These are phyloP conservation scores for Balearica regulorum DNA, from an alignment of 2,797 vertebrate species.

Conservation along the genomic window DNA sequence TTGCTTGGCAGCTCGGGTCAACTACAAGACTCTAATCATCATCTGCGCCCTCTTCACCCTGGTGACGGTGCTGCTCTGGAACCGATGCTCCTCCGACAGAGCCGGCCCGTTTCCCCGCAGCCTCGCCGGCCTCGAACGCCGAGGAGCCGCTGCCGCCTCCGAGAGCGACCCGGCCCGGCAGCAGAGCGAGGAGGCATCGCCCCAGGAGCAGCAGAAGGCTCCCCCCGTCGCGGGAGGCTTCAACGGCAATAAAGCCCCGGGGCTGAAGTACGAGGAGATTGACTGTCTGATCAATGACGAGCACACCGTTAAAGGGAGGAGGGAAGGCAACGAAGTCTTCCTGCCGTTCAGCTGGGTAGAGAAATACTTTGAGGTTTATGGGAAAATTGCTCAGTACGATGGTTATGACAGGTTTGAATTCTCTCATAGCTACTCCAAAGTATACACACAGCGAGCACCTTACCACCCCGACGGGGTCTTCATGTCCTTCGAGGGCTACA, in stretches of 20 bases:
- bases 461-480: conserved; percentile 95
- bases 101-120: conserved; percentile 75
- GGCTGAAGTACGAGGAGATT: conserved; percentile 90
- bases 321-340: conserved; percentile 89
- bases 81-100: conserved; percentile 86
- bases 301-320: conserved; percentile 85
- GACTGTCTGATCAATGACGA: conserved; percentile 98
- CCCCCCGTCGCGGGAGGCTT: conserved; percentile 80
- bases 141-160: not conserved
- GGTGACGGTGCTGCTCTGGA: conserved; percentile 92
- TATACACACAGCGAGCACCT: conserved; percentile 89
- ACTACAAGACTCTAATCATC: conserved; percentile 96
- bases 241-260: conserved; percentile 57
- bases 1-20: conserved; percentile 95
- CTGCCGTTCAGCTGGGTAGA: conserved; percentile 96
- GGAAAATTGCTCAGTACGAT: conserved; percentile 89
- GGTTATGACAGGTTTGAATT: conserved; percentile 95
- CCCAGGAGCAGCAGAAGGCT: conserved; percentile 80
- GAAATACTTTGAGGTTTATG: conserved; percentile 97
- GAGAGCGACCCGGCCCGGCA: conserved; percentile 68
- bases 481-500: conserved; percentile 99
- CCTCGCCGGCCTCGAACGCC: conserved; percentile 17
- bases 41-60: conserved; percentile 92
- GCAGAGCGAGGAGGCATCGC: conserved; percentile 79
- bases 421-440: conserved; percentile 98